phyloP scores from a whole-genome alignment of 2,113 vertebrate genomes.

The Struthio camelus region DNA sequence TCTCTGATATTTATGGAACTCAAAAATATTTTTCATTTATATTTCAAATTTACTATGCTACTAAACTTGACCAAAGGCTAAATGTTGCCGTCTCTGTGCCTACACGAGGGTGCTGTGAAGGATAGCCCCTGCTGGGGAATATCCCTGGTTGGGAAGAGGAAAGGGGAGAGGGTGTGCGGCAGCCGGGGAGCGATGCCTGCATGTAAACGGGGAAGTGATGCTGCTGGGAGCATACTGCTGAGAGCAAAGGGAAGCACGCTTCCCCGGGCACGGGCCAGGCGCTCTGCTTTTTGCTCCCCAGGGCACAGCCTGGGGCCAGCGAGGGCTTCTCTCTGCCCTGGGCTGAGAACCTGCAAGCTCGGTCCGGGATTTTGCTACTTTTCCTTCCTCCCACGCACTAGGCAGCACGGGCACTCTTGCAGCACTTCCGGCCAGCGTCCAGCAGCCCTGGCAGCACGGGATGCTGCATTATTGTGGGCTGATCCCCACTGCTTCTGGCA shows the following conservation, averaged over 20 bases:
- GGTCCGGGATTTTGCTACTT: not conserved
- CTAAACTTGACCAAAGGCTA: not conserved
- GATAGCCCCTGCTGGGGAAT: fast-evolving
- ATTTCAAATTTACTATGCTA: not conserved
- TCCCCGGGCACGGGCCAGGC: fast-evolving
- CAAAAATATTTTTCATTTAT: not conserved
- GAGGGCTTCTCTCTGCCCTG: not conserved
- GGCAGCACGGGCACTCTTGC: fast-evolving
- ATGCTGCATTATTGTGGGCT: not conserved
- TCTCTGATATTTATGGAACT: not conserved
- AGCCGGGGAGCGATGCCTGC: fast-evolving
- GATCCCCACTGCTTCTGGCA: not conserved
- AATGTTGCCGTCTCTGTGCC: not conserved
- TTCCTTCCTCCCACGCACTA: not conserved
- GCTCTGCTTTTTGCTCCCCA: not conserved
- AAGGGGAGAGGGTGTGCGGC: not conserved
- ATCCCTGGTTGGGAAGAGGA: not conserved
- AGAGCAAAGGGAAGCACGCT: not conserved
- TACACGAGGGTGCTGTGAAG: fast-evolving
- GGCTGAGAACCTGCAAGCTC: not conserved
- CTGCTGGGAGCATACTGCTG: fast-evolving
- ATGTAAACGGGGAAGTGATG: fast-evolving
- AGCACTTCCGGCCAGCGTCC: not conserved
- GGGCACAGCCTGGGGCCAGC: not conserved
- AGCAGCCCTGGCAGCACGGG: fast-evolving